phyloP scores from a whole-genome alignment of 2,113 vertebrate species.

The Smithornis capensis region DNA sequence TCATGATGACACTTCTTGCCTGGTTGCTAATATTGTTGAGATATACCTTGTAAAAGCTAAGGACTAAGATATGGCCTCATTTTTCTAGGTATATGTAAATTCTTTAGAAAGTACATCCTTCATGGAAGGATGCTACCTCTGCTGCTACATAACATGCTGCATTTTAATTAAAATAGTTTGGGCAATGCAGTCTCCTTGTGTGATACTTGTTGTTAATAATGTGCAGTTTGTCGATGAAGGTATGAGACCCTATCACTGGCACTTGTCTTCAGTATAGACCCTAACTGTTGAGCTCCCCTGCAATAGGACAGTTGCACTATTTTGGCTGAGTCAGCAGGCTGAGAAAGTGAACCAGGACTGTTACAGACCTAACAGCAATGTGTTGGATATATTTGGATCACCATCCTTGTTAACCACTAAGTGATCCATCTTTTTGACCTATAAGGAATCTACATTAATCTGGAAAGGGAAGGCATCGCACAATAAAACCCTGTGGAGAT shows the following conservation, averaged over 20 bases:
- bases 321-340: background rate
- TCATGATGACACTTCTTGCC: background rate
- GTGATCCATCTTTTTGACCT: background rate
- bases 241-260: background rate
- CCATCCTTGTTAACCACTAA: background rate
- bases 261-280: background rate
- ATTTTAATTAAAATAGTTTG: background rate
- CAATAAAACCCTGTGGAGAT: background rate
- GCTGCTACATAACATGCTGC: fast-evolving
- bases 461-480: background rate
- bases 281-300: background rate
- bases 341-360: background rate
- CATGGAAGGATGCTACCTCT: background rate
- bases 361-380: background rate
- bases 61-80: background rate
- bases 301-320: background rate
- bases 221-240: background rate
- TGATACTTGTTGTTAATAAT: background rate
- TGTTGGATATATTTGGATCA: background rate
- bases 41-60: background rate
- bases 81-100: background rate
- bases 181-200: background rate
- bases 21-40: background rate
- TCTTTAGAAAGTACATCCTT: background rate
- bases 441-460: background rate